Evolutionary conservation across 2,113 vertebrate species (phyloP).

Genomic region (Brachypodius melanocephalos): DNA sequence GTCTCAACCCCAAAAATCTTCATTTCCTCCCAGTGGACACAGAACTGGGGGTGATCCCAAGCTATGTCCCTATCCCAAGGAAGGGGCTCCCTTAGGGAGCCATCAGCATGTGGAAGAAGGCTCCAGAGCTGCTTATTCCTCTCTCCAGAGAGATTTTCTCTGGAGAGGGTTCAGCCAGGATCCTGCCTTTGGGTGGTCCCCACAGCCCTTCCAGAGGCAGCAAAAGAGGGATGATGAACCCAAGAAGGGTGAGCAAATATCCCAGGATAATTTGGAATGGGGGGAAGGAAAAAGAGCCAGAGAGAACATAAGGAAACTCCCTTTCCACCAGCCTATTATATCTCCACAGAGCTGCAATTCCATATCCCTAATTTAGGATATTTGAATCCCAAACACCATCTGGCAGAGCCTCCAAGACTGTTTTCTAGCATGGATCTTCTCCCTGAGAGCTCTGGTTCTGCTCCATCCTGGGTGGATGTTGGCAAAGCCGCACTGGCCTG

Average conservation of each 20-base stretch:
- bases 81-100: neutral
- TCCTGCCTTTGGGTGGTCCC: too few relatives aligned
- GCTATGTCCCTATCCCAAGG: neutral
- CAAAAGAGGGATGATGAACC: neutral
- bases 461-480: accelerated
- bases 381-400: accelerated
- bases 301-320: neutral
- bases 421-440: neutral
- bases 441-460: neutral
- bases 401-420: accelerated
- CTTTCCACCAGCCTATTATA: neutral
- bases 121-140: neutral
- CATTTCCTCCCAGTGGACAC: neutral
- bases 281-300: accelerated
- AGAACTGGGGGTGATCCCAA: neutral
- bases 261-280: neutral
- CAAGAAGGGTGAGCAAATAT: neutral
- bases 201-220: neutral
- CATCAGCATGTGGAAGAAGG: accelerated
- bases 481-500: accelerated
- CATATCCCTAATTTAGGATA: neutral
- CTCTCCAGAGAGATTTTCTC: neutral
- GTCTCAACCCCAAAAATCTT: neutral
- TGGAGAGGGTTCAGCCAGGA: neutral
- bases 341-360: neutral